Base-by-base conservation (phyloP, 2,888 invertebrate genomes). In the Eretmocerus hayati region DNA sequence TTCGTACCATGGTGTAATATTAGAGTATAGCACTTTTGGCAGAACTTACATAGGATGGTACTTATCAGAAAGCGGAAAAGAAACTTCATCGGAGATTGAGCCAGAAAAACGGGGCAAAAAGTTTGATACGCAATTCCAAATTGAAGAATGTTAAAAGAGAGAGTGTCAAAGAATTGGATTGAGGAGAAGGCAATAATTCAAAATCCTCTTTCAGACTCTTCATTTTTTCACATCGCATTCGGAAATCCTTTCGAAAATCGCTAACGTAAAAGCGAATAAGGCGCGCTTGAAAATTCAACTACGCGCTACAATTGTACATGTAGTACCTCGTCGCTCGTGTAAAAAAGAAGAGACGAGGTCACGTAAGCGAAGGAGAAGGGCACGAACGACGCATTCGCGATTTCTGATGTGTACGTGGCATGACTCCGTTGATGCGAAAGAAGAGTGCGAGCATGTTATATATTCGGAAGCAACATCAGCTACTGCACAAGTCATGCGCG, bases 221-320 rank as follows among this genome's bases (percentile, higher is more conserved):
- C 46, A 50, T 50, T 50, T n/a, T n/a, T n/a, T 50, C 36, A 39
- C 50, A 43, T 16, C 42, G 50, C 43, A 46, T n/a, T n/a, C 42
- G 26, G 43, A 18, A 38, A 39, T 43, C 35, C 40, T 40, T 50
- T 43, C 51, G 47, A 37, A 44, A 51, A 51, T 51, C 47, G 51
- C 51, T 51, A 47, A 51, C 51, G 33, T 36, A 35, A 42, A 21
- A 21, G 37, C 18, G 47, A 36, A 19, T 23, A n/a, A 32, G 33
- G 26, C 6, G 26, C 26, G 26, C 26, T 26, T 26, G 26, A 26
- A 26, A 23, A 38, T 22, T 20, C 44, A 30, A 15, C 31, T n/a
- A 30, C 44, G 38, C 30, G 18, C 43, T 16, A 8, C 35, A 19
- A 23, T 19, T n/a, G n/a, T n/a, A n/a, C n/a, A n/a, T n/a, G n/a